phyloP scores from a whole-genome alignment of 2,113 vertebrate species.

The Polypterus senegalus region DNA sequence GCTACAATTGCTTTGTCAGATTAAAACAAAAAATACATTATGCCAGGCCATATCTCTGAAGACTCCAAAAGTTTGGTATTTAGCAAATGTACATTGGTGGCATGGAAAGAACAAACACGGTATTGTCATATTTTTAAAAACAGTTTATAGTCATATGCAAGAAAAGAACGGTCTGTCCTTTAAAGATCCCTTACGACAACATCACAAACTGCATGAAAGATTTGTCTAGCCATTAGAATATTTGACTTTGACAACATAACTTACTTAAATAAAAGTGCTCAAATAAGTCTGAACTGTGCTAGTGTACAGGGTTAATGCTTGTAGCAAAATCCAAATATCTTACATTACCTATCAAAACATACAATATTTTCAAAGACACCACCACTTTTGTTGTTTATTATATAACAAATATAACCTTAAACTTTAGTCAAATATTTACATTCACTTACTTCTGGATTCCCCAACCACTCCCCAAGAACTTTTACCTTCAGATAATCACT shows the following conservation, averaged over 20 bases:
- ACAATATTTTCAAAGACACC: conserved; percentile 17
- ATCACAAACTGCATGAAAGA: neutral
- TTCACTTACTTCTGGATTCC: conserved; percentile 47
- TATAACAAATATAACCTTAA: conserved; percentile 24
- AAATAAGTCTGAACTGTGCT: neutral
- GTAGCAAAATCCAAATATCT: conserved; percentile 8
- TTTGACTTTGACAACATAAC: neutral
- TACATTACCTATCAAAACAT: conserved; percentile 16
- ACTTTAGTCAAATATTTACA: conserved; percentile 29
- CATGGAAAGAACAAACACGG: conserved; percentile 8
- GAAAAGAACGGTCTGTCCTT: conserved; percentile 5
- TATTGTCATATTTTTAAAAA: neutral
- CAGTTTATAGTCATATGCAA: neutral
- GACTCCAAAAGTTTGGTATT: conserved; percentile 35
- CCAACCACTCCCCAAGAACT: conserved; percentile 8
- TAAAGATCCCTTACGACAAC: neutral
- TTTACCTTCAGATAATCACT: too few relatives aligned
- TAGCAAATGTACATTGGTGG: conserved; percentile 18
- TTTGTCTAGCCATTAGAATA: neutral
- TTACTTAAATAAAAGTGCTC: conserved; percentile 1
- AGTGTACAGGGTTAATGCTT: conserved; percentile 8
- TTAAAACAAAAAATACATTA: conserved; percentile 31
- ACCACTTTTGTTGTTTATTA: conserved; percentile 24
- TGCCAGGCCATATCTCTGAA: conserved; percentile 58
- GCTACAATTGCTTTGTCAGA: conserved; percentile 36